Conservation (phyloP, 2,797 vertebrate genomes). For the Oreortyx pictus region DNA sequence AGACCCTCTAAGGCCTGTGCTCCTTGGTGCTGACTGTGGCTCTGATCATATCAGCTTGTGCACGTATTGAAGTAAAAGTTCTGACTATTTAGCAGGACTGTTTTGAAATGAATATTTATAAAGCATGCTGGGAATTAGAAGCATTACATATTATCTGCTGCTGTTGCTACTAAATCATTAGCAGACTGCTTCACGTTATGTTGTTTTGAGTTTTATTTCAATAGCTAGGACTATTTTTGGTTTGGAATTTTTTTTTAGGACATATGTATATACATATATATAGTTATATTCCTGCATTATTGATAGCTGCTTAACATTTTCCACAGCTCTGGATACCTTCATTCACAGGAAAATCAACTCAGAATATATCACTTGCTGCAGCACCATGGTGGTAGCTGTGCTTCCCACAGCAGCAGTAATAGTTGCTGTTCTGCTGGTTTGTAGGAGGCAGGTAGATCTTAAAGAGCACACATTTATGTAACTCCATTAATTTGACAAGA, state of each 20-base stretch:
- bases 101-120: not conserved
- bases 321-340: not conserved
- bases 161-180: not conserved
- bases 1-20: not conserved
- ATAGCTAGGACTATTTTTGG: not conserved
- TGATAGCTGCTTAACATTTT: not conserved
- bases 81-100: not conserved
- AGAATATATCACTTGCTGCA: not conserved
- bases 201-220: not conserved
- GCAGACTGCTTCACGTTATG: not conserved
- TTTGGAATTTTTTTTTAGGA: not conserved
- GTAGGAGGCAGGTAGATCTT: not conserved
- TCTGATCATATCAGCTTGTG: accelerated
- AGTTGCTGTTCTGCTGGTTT: not conserved
- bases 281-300: slow-evolving; percentile 6
- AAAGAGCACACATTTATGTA: not conserved
- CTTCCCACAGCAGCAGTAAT: not conserved
- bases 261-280: not conserved
- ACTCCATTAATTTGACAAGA: not conserved
- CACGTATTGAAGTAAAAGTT: not conserved
- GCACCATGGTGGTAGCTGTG: not conserved
- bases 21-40: not conserved
- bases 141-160: not conserved
- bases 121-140: not conserved
- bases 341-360: not conserved